These are phyloP conservation scores for Amphipoea lucens DNA, from an alignment of 2,888 invertebrate genomes.

Conservation along the genomic window DNA sequence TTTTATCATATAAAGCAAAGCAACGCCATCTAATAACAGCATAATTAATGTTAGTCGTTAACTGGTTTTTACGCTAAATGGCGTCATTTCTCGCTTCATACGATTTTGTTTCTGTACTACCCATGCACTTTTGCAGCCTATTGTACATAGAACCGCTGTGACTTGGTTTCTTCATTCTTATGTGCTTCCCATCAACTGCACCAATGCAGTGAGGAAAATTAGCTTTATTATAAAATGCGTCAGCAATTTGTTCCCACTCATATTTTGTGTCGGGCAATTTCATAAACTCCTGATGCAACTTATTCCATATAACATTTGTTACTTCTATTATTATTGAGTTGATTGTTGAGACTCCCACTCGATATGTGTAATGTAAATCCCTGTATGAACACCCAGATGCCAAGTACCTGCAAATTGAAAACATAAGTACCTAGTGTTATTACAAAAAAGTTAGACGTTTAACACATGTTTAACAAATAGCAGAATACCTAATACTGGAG, in stretches of 20 bases:
- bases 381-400: background rate
- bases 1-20: no score
- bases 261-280: constrained; percentile 5
- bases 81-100: no score
- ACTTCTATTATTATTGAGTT: constrained; percentile 5
- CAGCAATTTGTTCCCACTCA: constrained; percentile 9
- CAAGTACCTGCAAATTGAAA: background rate
- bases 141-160: background rate
- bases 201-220: constrained; percentile 5
- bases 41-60: no score
- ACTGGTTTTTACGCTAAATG: no score
- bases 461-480: no score
- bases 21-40: no score
- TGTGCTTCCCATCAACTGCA: constrained; percentile 7
- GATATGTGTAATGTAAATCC: background rate
- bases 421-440: no score
- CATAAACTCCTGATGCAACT: constrained; percentile 1
- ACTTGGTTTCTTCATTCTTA: background rate
- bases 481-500: no score
- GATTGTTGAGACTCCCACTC: constrained; percentile 12
- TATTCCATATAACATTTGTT: constrained; percentile 5
- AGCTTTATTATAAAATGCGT: background rate
- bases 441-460: no score
- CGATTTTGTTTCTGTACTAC: no score
- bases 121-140: no score